These are phyloP conservation scores for Halcyon senegalensis DNA, from an alignment of 2,113 vertebrate species.

Conservation along the genomic window DNA sequence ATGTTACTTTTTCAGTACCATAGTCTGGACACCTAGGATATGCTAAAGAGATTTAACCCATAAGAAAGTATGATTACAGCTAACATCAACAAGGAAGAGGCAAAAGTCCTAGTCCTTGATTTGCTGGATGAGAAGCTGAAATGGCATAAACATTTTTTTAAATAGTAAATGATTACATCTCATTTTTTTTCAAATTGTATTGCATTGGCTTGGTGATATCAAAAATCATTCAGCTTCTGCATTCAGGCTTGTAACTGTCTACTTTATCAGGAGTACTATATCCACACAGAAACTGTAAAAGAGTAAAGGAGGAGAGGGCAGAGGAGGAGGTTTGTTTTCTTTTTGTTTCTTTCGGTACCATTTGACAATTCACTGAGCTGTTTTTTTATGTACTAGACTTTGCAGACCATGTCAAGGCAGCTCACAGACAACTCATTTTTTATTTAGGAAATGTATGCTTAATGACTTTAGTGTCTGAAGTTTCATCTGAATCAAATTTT, in stretches of 20 bases:
- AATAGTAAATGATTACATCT: background rate
- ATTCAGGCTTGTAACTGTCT: background rate
- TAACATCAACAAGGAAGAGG: background rate
- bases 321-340: background rate
- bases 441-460: conserved; percentile 68
- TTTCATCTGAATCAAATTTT: conserved; percentile 70
- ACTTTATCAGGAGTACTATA: background rate
- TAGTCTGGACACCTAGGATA: background rate
- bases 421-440: conserved; percentile 72
- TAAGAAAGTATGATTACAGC: background rate
- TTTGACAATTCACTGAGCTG: conserved; percentile 39
- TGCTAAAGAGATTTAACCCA: background rate
- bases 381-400: conserved; percentile 36
- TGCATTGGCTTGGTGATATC: background rate
- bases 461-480: conserved; percentile 56
- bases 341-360: conserved; percentile 55
- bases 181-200: background rate
- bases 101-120: background rate
- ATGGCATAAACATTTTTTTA: background rate
- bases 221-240: background rate
- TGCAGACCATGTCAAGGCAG: conserved; percentile 54
- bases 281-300: background rate
- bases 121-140: background rate
- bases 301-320: background rate
- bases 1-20: background rate